A percentile compares a stretch with the other conserved stretches of the same genome.
Evolutionary conservation across 2,797 vertebrate species (phyloP).

Genomic region (Phataginus tetradactyla): DNA sequence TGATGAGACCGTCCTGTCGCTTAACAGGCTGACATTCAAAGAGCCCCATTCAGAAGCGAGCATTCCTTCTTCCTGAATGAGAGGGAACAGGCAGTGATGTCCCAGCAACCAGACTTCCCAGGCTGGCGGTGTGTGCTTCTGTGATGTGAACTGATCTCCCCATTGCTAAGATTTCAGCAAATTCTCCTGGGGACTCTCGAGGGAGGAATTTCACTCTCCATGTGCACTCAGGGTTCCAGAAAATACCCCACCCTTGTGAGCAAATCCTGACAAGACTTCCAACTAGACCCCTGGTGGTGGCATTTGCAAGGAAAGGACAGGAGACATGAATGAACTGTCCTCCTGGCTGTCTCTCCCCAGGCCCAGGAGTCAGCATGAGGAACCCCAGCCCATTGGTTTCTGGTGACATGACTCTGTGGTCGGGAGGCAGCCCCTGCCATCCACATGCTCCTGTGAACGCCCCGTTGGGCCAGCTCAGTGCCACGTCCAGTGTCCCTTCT

Average conservation of each 20-base stretch:
- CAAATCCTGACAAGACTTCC: constrained; percentile 32
- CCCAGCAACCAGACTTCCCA: not conserved
- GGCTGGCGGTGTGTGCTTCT: not conserved
- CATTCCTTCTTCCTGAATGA: not conserved
- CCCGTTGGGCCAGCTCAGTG: not conserved
- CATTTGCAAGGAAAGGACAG: not conserved
- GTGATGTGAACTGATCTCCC: not conserved
- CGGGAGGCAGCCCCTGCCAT: fast-evolving
- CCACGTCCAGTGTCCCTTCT: not conserved
- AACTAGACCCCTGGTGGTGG: not conserved
- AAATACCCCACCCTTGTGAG: constrained; percentile 49
- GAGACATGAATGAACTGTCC: not conserved
- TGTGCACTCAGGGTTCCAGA: constrained; percentile 64
- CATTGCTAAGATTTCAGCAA: not conserved
- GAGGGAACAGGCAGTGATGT: not conserved
- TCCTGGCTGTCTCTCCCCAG: not conserved
- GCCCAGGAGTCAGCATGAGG: not conserved
- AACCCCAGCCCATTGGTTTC: not conserved
- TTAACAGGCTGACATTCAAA: constrained; percentile 49
- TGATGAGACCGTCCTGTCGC: constrained; percentile 8
- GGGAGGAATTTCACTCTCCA: constrained; percentile 45
- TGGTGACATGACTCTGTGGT: fast-evolving
- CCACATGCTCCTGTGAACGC: fast-evolving
- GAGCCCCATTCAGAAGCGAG: constrained; percentile 29
- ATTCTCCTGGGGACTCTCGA: constrained; percentile 34